These are phyloP conservation scores for Ditylenchus weischeri DNA, from an alignment of 2,888 invertebrate genomes.

Conservation along the genomic window DNA sequence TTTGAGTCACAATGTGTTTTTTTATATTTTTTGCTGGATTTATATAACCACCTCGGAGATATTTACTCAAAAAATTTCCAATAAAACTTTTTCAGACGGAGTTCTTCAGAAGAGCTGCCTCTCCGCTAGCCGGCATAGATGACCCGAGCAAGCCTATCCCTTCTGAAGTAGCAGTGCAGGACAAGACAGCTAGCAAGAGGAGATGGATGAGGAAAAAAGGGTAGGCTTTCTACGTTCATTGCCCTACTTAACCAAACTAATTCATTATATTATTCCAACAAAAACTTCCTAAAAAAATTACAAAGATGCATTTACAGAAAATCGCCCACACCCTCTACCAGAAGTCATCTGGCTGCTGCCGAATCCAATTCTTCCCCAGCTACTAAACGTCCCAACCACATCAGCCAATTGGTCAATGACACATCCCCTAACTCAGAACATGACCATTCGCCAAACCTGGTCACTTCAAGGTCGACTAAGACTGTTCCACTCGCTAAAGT, in stretches of 20 bases:
- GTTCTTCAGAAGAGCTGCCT: too few species aligned
- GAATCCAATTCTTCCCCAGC: not conserved
- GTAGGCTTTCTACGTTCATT: not conserved
- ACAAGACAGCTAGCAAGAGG: slow-evolving; percentile 11
- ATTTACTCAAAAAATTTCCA: too few species aligned
- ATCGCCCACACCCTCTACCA: slow-evolving; percentile 14
- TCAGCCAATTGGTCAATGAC: not conserved
- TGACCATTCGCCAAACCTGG: slow-evolving; percentile 1
- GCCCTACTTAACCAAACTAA: not conserved
- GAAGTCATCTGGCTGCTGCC: not conserved
- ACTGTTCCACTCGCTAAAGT: slow-evolving; percentile 21
- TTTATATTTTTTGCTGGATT: too few species aligned
- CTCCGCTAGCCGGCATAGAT: not conserved
- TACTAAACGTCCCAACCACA: not conserved
- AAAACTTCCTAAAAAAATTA: too few species aligned
- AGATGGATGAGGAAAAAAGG: slow-evolving; percentile 15
- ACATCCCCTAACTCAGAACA: not conserved
- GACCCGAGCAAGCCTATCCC: not conserved
- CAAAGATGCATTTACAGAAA: not conserved
- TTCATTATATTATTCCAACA: too few species aligned
- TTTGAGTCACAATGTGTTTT: too few species aligned
- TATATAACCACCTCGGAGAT: too few species aligned
- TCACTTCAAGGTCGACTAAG: slow-evolving; percentile 21
- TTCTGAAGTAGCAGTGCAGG: not conserved
- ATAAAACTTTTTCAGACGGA: too few species aligned